Evolutionary conservation across 2,888 invertebrate genomes (phyloP).

Genomic region (Microctonus brassicae): DNA sequence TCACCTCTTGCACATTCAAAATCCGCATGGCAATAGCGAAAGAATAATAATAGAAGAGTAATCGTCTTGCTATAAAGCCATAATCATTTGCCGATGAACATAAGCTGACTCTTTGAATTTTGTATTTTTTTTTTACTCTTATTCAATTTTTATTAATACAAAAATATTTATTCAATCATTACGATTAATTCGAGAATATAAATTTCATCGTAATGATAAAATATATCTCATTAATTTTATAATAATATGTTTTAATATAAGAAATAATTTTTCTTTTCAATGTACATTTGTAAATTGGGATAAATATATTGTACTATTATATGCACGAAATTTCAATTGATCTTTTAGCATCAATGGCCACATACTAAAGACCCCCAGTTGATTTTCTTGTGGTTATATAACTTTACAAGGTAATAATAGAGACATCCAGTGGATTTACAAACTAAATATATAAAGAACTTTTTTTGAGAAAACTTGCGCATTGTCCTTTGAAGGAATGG

Average conservation of each 20-base stretch:
- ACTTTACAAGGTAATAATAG: neutral
- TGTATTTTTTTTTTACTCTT: too few relatives aligned
- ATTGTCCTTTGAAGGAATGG: neutral
- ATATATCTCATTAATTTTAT: too few relatives aligned
- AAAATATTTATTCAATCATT: neutral
- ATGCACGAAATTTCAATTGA: neutral
- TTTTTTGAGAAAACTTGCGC: neutral
- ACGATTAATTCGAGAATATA: neutral
- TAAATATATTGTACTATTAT: too few relatives aligned
- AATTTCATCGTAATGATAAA: too few relatives aligned
- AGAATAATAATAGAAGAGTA: neutral
- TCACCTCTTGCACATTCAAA: slow-evolving; percentile 22
- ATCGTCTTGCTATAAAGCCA: neutral
- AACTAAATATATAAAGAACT: neutral
- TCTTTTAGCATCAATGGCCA: neutral
- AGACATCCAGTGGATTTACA: slow-evolving; percentile 1
- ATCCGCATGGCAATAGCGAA: neutral
- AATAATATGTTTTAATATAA: too few relatives aligned
- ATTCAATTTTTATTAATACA: too few relatives aligned
- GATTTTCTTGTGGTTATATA: neutral
- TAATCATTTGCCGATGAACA: too few relatives aligned
- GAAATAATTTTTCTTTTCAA: too few relatives aligned
- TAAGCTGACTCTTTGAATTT: too few relatives aligned
- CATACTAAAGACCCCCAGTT: neutral
- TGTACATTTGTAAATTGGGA: too few relatives aligned